A percentile compares a stretch with the other conserved stretches of the same genome.
These are phyloP conservation scores for Eueides isabella DNA, from an alignment of 1,140 invertebrate species.

Conservation along the genomic window DNA sequence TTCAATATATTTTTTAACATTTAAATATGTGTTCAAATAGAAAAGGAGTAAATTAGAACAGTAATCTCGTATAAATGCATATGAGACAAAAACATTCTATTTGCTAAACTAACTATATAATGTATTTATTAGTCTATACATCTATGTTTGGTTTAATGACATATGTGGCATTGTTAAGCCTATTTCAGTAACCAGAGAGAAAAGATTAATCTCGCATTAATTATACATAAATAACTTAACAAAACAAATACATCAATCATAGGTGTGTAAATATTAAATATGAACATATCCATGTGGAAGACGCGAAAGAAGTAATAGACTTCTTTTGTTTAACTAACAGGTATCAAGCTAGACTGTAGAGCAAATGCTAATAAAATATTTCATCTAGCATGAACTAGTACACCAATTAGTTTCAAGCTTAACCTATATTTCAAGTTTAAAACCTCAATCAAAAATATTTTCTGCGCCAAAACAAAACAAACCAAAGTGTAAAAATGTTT, in stretches of 20 bases:
- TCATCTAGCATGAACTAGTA: constrained; percentile 20
- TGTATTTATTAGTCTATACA: no score
- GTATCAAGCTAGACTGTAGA: constrained; percentile 10
- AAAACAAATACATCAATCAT: not conserved
- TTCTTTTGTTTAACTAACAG: constrained; percentile 11
- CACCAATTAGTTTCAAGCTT: constrained; percentile 33
- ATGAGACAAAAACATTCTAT: no score
- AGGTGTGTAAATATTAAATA: not conserved
- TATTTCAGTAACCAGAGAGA: no score
- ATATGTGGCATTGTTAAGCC: no score
- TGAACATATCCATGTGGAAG: not conserved
- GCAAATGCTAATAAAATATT: constrained; percentile 27
- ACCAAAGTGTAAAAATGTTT: constrained; percentile 1
- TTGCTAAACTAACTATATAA: no score
- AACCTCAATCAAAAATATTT: constrained; percentile 10
- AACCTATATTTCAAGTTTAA: constrained; percentile 33
- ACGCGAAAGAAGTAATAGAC: not conserved
- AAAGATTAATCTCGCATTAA: no score
- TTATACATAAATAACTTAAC: not conserved
- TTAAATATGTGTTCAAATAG: no score
- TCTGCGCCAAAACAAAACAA: constrained; percentile 29
- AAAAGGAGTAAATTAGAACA: no score
- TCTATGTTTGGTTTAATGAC: no score
- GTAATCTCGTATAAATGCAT: no score
- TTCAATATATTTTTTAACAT: no score